Evolutionary conservation across 2,888 invertebrate species (phyloP).

Genomic region (Cyclophora punctaria): DNA sequence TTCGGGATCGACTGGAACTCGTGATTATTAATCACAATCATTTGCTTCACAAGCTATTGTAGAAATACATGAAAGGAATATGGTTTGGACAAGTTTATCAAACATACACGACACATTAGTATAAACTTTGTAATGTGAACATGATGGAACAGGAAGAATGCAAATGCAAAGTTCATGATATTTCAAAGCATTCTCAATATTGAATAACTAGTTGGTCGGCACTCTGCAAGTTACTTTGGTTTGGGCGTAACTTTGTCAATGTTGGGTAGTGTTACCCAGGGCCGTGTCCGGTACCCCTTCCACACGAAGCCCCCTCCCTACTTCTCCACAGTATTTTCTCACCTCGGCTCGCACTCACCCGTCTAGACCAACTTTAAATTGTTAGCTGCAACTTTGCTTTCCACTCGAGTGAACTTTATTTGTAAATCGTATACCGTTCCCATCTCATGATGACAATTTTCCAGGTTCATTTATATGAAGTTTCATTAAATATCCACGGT

Average conservation of each 20-base stretch:
- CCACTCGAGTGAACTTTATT: constrained; percentile 56
- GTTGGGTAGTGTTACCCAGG: constrained; percentile 33
- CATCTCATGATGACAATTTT: constrained; percentile 43
- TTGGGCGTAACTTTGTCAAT: constrained; percentile 46
- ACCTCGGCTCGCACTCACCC: constrained; percentile 47
- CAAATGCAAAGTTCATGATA: constrained; percentile 3
- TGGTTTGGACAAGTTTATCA: too few species aligned
- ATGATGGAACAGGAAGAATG: too few species aligned
- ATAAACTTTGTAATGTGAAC: too few species aligned
- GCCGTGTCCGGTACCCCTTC: constrained; percentile 29
- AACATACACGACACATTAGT: too few species aligned
- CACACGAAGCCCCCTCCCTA: constrained; percentile 22
- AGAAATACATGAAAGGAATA: too few species aligned
- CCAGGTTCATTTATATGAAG: constrained; percentile 24
- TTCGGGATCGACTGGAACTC: too few species aligned
- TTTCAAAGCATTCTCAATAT: background rate
- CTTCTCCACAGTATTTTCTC: constrained; percentile 43
- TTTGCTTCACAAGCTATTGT: too few species aligned
- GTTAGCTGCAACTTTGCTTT: constrained; percentile 57
- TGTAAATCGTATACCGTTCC: constrained; percentile 45
- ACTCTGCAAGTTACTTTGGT: constrained; percentile 36
- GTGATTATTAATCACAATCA: too few species aligned
- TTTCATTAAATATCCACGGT: constrained; percentile 14
- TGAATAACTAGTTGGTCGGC: constrained; percentile 29
- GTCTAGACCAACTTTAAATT: constrained; percentile 63